Conservation (phyloP, 2,797 vertebrate species). For the Bradypodion ventrale region DNA sequence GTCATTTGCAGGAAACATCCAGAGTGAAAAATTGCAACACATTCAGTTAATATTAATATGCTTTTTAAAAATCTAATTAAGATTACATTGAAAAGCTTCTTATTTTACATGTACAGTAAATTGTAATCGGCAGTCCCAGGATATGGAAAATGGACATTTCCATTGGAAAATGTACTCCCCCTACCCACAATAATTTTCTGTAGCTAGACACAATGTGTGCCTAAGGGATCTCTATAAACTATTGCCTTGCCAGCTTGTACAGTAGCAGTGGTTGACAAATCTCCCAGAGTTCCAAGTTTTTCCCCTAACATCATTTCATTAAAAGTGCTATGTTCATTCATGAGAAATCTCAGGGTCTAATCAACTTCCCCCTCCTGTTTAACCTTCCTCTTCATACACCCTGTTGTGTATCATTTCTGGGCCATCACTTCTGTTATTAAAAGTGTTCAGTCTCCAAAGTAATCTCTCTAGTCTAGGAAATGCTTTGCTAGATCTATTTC, state of each 20-base stretch:
- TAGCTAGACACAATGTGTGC: background rate
- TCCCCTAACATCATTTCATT: background rate
- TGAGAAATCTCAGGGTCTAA: background rate
- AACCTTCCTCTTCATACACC: conserved; percentile 3
- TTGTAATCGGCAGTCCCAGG: background rate
- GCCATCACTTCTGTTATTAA: conserved; percentile 42
- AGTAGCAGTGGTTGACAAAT: background rate
- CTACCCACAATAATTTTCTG: background rate
- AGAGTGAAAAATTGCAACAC: background rate
- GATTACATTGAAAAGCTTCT: no score
- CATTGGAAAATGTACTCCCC: no score
- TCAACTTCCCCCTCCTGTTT: background rate
- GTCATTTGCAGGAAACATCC: background rate
- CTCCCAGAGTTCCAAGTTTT: background rate
- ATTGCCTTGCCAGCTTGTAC: background rate
- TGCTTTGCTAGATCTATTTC: conserved; percentile 24
- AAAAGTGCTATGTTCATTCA: background rate
- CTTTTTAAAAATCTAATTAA: no score
- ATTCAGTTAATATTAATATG: background rate
- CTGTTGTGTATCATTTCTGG: conserved; percentile 30
- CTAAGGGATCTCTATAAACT: background rate
- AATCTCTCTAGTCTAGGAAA: conserved; percentile 25
- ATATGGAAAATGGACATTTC: background rate
- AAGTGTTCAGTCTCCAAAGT: conserved; percentile 34
- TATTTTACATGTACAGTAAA: no score